These are phyloP conservation scores for Paratilapia polleni DNA, from an alignment of 2,113 vertebrate genomes.

Conservation along the genomic window DNA sequence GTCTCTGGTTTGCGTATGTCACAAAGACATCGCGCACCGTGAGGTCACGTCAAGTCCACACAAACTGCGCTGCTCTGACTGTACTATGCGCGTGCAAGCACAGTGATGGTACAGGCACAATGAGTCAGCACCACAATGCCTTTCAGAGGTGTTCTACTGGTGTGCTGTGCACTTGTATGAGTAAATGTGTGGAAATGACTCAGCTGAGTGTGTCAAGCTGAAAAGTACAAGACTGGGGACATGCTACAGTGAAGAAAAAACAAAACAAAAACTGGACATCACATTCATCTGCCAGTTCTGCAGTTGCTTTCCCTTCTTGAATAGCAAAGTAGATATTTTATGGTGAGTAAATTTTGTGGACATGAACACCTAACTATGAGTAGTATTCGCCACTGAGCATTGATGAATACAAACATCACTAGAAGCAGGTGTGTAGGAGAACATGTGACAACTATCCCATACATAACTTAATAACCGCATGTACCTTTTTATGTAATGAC, in stretches of 20 bases:
- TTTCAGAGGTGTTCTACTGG: slow-evolving; percentile 39
- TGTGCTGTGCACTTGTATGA: slow-evolving; percentile 23
- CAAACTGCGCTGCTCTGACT: slow-evolving; percentile 1
- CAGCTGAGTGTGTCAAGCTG: slow-evolving; percentile 46
- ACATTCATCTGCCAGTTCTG: slow-evolving; percentile 14
- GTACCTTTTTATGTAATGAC: rapidly evolving
- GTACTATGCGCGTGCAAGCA: neutral
- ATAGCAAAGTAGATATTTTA: slow-evolving; percentile 7
- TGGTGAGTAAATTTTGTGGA: neutral
- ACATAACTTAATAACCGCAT: neutral
- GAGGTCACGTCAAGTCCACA: slow-evolving; percentile 5
- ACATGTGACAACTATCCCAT: no score
- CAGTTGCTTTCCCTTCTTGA: neutral
- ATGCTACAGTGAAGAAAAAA: slow-evolving; percentile 1
- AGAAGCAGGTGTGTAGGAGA: neutral
- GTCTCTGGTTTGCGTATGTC: neutral
- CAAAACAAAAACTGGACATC: slow-evolving; percentile 19
- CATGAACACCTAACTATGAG: neutral
- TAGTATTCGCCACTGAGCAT: neutral
- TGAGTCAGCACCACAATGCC: slow-evolving; percentile 62
- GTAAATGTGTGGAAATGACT: slow-evolving; percentile 57
- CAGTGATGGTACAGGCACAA: slow-evolving; percentile 8
- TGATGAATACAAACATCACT: neutral
- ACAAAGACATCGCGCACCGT: neutral
- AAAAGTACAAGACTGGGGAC: slow-evolving; percentile 39